These are phyloP conservation scores for Campylorhamphus procurvoides DNA, from an alignment of 2,113 vertebrate species.

Conservation along the genomic window DNA sequence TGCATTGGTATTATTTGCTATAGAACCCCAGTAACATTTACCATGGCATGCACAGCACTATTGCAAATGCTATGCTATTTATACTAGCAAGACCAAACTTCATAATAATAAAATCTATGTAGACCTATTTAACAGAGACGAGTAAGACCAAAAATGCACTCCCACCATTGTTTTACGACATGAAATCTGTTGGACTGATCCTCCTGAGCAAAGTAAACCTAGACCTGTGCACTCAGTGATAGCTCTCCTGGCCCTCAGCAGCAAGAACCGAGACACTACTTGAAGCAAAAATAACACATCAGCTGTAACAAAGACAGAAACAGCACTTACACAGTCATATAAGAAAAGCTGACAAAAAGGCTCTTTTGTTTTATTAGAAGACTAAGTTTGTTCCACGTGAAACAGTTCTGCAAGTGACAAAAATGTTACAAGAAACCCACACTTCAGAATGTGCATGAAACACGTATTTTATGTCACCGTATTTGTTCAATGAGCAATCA, in stretches of 20 bases:
- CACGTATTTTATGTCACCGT: neutral
- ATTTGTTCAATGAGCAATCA: neutral
- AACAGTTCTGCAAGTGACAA: neutral
- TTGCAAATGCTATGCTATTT: neutral
- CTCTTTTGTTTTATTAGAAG: neutral
- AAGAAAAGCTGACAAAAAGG: neutral
- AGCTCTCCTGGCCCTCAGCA: neutral
- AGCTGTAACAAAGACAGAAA: neutral
- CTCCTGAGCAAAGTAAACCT: neutral
- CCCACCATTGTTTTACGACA: neutral
- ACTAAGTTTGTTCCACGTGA: neutral
- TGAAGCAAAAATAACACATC: neutral
- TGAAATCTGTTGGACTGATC: neutral
- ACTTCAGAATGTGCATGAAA: neutral
- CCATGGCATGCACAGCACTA: accelerated
- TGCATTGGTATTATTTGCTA: neutral
- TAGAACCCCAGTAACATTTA: accelerated
- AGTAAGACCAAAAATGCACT: neutral
- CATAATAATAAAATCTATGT: neutral
- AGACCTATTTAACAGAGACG: neutral
- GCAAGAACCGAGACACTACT: neutral
- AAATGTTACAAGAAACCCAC: neutral
- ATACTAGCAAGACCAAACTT: neutral
- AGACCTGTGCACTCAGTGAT: neutral
- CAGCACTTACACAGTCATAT: neutral